Evolutionary conservation across 2,797 vertebrate species (phyloP).

Genomic region (Chanos chanos): DNA sequence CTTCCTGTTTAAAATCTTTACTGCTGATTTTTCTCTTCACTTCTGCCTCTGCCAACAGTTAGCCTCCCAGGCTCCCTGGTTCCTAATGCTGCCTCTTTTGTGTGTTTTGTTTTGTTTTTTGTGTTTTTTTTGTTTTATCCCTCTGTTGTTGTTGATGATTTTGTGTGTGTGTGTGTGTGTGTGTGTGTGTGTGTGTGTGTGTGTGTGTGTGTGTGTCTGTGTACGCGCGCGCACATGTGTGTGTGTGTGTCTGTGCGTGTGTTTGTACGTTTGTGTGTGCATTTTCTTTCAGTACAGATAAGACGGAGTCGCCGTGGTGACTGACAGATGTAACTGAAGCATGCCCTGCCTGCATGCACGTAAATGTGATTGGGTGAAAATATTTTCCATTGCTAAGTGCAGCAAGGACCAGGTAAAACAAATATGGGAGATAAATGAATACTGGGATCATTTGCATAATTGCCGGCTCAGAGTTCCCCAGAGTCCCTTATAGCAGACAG

Average conservation of each 20-base stretch:
- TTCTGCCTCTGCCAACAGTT: conserved; percentile 66
- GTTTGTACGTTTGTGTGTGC: conserved; percentile 5
- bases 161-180: conserved; percentile 52
- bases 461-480: conserved; percentile 17
- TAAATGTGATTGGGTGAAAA: conserved; percentile 41
- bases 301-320: conserved; percentile 61
- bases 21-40: conserved; percentile 76
- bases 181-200: conserved; percentile 6
- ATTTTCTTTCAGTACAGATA: conserved; percentile 65
- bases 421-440: conserved; percentile 17
- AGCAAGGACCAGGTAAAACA: conserved; percentile 30
- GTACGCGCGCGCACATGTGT: conserved; percentile 32
- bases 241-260: conserved; percentile 48
- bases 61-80: conserved; percentile 40
- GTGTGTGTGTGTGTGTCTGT: conserved; percentile 53
- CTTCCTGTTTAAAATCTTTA: conserved; percentile 96
- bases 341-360: conserved; percentile 32
- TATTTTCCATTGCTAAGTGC: conserved; percentile 21
- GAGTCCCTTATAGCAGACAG: conserved; percentile 34
- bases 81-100: conserved; percentile 52
- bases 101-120: conserved; percentile 45
- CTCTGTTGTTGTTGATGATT: conserved; percentile 15
- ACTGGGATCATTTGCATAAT: conserved; percentile 38
- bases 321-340: conserved; percentile 50
- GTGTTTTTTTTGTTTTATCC: conserved; percentile 35